Evolutionary conservation across 2,797 vertebrate species (phyloP).

Genomic region (Sebastiscus tertius): DNA sequence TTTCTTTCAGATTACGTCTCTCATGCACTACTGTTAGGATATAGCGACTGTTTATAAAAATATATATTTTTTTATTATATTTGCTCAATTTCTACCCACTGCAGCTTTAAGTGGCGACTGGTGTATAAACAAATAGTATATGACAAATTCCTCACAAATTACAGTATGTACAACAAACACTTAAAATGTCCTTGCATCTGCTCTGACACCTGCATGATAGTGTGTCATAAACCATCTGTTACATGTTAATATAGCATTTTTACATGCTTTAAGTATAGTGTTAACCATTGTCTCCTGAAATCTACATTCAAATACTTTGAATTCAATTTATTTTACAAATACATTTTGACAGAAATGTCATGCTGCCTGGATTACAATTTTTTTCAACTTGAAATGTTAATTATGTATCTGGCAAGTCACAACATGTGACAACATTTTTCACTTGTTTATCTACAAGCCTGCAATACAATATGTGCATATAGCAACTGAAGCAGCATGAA

Average conservation of each 20-base stretch:
- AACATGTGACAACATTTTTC: not conserved
- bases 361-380: not conserved
- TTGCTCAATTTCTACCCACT: too few relatives aligned
- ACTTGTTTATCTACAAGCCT: not conserved
- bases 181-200: not conserved
- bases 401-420: not conserved
- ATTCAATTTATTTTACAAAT: not conserved
- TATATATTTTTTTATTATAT: too few relatives aligned
- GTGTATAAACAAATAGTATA: not conserved
- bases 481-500: not conserved
- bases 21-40: too few relatives aligned
- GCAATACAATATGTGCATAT: not conserved
- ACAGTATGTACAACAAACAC: not conserved
- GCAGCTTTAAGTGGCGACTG: not conserved
- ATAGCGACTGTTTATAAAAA: too few relatives aligned
- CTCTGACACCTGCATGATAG: not conserved
- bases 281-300: not conserved
- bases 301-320: not conserved
- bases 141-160: not conserved
- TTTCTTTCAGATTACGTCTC: too few relatives aligned
- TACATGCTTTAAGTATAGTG: not conserved
- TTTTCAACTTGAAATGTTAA: not conserved
- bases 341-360: not conserved
- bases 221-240: not conserved
- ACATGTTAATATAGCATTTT: not conserved